A percentile compares a stretch with the other conserved stretches of the same genome.
These are phyloP conservation scores for Mesembrinibis cayennensis DNA, from an alignment of 2,113 vertebrate species.

Conservation along the genomic window DNA sequence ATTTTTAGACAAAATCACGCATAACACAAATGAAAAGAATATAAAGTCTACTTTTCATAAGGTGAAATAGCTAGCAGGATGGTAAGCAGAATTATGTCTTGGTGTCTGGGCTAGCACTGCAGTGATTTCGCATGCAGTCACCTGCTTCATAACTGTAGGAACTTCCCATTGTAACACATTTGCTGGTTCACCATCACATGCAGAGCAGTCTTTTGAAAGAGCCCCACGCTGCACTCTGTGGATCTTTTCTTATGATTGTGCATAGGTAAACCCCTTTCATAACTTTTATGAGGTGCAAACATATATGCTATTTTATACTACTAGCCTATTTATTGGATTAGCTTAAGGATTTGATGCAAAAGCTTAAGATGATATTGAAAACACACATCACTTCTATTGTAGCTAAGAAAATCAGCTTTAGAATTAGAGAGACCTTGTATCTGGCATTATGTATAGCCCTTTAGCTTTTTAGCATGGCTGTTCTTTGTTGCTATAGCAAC, in stretches of 20 bases:
- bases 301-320: slow-evolving; percentile 62
- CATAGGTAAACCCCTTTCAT: slow-evolving; percentile 60
- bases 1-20: background rate
- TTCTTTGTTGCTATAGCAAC: slow-evolving; percentile 88
- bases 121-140: background rate
- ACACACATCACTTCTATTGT: slow-evolving; percentile 77
- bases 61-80: background rate
- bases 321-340: slow-evolving; percentile 76
- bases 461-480: slow-evolving; percentile 81
- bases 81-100: background rate
- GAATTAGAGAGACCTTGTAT: slow-evolving; percentile 81
- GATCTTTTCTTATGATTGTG: slow-evolving; percentile 5
- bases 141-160: background rate
- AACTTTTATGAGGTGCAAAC: slow-evolving; percentile 65
- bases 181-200: background rate
- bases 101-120: background rate
- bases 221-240: slow-evolving; percentile 5
- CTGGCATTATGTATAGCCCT: slow-evolving; percentile 83
- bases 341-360: slow-evolving; percentile 71
- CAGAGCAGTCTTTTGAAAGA: background rate
- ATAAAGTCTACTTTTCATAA: background rate
- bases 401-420: slow-evolving; percentile 82
- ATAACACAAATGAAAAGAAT: background rate
- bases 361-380: slow-evolving; percentile 77
- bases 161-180: background rate